These are phyloP conservation scores for Aethina tumida DNA, from an alignment of 1,140 invertebrate species.

Conservation along the genomic window DNA sequence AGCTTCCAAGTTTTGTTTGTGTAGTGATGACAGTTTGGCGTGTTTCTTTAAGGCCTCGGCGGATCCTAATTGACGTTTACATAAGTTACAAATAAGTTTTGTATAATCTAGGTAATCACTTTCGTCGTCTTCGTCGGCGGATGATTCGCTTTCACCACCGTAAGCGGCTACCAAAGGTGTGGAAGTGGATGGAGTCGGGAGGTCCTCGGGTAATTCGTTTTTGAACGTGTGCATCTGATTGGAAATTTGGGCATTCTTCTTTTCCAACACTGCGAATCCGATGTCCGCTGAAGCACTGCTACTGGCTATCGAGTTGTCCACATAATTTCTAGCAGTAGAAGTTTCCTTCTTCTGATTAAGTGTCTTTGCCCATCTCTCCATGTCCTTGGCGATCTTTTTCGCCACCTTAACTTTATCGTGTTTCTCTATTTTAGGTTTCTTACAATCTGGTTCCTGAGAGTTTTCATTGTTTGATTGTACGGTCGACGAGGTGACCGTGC, in stretches of 20 bases:
- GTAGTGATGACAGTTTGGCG: constrained; percentile 85
- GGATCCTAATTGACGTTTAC: constrained; percentile 89
- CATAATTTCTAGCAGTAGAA: constrained; percentile 22
- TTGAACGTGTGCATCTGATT: constrained; percentile 14
- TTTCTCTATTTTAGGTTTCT: constrained; percentile 52
- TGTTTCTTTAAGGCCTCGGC: constrained; percentile 85
- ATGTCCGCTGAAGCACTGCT: constrained; percentile 69
- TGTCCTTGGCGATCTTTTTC: constrained; percentile 89
- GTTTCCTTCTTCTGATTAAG: constrained; percentile 94
- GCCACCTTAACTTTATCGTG: constrained; percentile 94
- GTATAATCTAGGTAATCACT: constrained; percentile 69
- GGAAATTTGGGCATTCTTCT: constrained; percentile 36
- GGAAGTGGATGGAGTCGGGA: constrained; percentile 9
- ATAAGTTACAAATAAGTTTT: constrained; percentile 89
- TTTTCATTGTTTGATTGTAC: constrained; percentile 21
- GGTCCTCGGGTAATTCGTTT: constrained; percentile 10
- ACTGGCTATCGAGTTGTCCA: constrained; percentile 18
- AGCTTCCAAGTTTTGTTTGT: constrained; percentile 81
- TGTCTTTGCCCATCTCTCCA: constrained; percentile 86
- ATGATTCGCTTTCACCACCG: constrained; percentile 52
- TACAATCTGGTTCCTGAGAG: constrained; percentile 35
- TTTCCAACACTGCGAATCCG: constrained; percentile 79
- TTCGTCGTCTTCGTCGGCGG: constrained; percentile 43
- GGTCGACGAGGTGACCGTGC: not conserved
- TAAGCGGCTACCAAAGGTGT: constrained; percentile 65